Conservation (phyloP, 2,888 invertebrate species). For the Pharmacophagus antenor region DNA sequence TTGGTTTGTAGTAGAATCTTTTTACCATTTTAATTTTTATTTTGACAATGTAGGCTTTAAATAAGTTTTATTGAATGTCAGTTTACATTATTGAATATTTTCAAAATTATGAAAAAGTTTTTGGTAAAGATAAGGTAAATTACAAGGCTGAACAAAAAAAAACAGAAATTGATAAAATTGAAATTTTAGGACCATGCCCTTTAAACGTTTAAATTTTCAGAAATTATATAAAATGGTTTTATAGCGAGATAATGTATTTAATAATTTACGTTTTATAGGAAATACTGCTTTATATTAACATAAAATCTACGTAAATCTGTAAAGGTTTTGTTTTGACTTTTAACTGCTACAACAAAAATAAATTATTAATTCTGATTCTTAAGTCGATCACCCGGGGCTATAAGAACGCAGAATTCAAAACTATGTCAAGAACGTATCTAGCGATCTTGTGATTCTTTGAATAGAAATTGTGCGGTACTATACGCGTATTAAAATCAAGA, state of each 20-base stretch:
- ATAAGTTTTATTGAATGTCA: too few relatives aligned
- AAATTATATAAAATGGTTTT: neutral
- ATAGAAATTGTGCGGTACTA: constrained; percentile 9
- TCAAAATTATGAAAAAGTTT: too few relatives aligned
- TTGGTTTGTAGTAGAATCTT: too few relatives aligned
- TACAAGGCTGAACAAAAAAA: too few relatives aligned
- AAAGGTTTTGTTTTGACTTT: neutral
- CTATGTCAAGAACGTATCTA: constrained; percentile 25
- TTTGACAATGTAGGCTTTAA: too few relatives aligned
- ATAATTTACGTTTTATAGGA: neutral
- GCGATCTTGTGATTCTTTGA: constrained; percentile 14
- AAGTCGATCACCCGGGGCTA: constrained; percentile 10
- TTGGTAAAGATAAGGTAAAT: too few relatives aligned
- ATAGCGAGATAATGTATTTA: neutral
- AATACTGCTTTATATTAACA: neutral
- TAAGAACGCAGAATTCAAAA: constrained; percentile 21
- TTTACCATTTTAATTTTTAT: too few relatives aligned
- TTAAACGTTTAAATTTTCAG: too few relatives aligned
- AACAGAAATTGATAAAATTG: too few relatives aligned
- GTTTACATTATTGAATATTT: too few relatives aligned
- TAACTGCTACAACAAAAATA: constrained; percentile 9
- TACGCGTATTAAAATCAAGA: constrained; percentile 4
- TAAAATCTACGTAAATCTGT: neutral
- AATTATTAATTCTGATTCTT: constrained; percentile 11
- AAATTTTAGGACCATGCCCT: too few relatives aligned